These are phyloP conservation scores for Perodicticus potto DNA, from an alignment of 2,797 vertebrate genomes.

Conservation along the genomic window DNA sequence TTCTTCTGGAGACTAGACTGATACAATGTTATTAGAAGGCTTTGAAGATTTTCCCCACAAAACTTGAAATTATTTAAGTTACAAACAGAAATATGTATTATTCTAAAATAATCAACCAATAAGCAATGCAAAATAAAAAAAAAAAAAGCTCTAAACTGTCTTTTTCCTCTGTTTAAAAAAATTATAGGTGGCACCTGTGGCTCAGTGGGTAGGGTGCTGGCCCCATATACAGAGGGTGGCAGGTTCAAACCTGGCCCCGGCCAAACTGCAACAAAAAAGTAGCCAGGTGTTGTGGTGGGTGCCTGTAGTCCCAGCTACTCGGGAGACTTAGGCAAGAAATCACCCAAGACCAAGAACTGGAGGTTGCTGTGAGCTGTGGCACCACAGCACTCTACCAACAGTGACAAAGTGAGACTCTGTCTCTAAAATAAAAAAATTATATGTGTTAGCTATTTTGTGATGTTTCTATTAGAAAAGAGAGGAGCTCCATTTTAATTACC, in stretches of 20 bases:
- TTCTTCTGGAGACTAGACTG: not conserved
- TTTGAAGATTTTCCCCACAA: not conserved
- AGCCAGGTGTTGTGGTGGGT: too few relatives aligned
- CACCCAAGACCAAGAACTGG: too few relatives aligned
- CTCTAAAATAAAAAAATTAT: not conserved
- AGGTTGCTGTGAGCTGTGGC: too few relatives aligned
- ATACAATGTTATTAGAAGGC: not conserved
- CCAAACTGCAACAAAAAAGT: too few relatives aligned
- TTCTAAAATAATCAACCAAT: not conserved
- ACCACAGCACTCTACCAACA: too few relatives aligned
- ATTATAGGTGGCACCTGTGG: not conserved
- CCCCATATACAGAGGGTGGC: too few relatives aligned
- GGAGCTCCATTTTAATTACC: not conserved
- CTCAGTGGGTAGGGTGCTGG: too few relatives aligned
- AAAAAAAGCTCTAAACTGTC: not conserved
- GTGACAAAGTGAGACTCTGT: too few relatives aligned
- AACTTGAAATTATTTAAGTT: not conserved
- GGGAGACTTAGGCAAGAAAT: too few relatives aligned
- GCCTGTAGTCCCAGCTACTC: too few relatives aligned
- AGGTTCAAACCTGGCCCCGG: too few relatives aligned
- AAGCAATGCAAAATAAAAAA: not conserved
- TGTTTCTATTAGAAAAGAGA: constrained; percentile 4
- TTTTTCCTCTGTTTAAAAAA: not conserved
- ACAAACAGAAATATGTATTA: not conserved
- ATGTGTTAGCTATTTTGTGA: not conserved